A percentile compares a stretch with the other conserved stretches of the same genome.
phyloP scores from a whole-genome alignment of 2,113 vertebrate species.

The Sinosuthora webbiana region DNA sequence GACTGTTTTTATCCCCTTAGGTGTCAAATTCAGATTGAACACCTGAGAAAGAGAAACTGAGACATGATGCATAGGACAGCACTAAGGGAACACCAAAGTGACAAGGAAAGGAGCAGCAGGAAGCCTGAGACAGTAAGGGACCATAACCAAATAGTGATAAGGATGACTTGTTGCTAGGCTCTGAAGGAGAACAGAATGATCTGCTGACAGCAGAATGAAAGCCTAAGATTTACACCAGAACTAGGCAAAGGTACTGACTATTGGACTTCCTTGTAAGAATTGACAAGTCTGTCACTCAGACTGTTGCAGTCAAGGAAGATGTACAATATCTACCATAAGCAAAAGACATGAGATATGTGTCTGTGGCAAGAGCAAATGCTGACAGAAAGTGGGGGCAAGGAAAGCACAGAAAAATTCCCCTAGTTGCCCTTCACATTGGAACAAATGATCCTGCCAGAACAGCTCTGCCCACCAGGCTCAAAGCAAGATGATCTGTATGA shows the following conservation, averaged over 20 bases:
- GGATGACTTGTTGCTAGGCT: neutral
- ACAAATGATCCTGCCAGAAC: neutral
- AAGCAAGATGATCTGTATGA: neutral
- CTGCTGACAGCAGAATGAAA: neutral
- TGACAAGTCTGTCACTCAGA: neutral
- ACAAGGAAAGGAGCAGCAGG: neutral
- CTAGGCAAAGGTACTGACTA: neutral
- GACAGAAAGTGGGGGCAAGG: neutral
- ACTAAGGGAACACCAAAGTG: neutral
- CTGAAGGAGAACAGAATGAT: neutral
- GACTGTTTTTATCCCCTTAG: neutral
- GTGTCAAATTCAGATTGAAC: neutral
- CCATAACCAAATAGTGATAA: neutral
- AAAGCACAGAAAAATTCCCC: neutral
- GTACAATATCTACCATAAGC: neutral
- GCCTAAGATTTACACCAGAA: neutral
- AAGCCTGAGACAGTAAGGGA: neutral
- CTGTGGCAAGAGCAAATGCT: neutral
- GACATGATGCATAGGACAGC: neutral
- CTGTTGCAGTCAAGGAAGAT: neutral
- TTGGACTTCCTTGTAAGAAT: neutral
- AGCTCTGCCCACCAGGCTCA: neutral
- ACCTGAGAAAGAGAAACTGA: neutral
- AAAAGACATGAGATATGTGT: neutral
- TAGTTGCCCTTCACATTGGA: neutral